Base-by-base conservation (phyloP, 2,113 vertebrate genomes). In the Panurus biarmicus region DNA sequence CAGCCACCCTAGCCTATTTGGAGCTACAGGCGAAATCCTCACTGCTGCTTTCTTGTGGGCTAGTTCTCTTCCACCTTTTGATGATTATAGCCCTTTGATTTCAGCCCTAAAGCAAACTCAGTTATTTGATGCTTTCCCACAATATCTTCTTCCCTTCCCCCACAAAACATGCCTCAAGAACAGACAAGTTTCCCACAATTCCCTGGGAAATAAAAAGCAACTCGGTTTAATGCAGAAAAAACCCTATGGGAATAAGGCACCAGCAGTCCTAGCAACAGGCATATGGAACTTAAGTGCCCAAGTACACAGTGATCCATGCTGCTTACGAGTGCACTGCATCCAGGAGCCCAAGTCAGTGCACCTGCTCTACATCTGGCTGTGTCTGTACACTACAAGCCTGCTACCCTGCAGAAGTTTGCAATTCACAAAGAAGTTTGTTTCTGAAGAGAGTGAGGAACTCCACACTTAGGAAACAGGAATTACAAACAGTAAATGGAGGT, bases 71-170 rank as follows among this genome's bases (percentile, higher is more conserved):
- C 71, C 64, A 83, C 51, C 66, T 89, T 96, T 92, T 95, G 91
- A 94, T 91, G 77, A 87, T 54, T 75, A 77, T 1, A 95, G 50
- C 28, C 40, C 54, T 93, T 93, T 94, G 84, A 90, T 61, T 85
- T 90, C 40, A 94, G 73, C 91, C 95, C 90, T 95, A 92, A 70
- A 95, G 91, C 91, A 50, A 79, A 75, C 66, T 54, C 67, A 93
- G 81, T 85, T 66, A 87, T 70, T 89, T 70, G 67, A 89, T 51
- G 60, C 60, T 85, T 93, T 95, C 91, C 93, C 93, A 96, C 81
- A 87, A 26, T 29, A 70, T 62, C 51, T 76, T 85, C 42, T 38
- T 70, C 78, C 90, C 78, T 66, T 79, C 50, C 58, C 47, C 69
- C 62, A 82, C 85, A 79, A 93, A 95, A 92, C 35, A 70, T 23